A percentile compares a stretch with the other conserved stretches of the same genome.
These are phyloP conservation scores for Phylloscopus whistleri DNA, from an alignment of 2,113 vertebrate species.

Conservation along the genomic window DNA sequence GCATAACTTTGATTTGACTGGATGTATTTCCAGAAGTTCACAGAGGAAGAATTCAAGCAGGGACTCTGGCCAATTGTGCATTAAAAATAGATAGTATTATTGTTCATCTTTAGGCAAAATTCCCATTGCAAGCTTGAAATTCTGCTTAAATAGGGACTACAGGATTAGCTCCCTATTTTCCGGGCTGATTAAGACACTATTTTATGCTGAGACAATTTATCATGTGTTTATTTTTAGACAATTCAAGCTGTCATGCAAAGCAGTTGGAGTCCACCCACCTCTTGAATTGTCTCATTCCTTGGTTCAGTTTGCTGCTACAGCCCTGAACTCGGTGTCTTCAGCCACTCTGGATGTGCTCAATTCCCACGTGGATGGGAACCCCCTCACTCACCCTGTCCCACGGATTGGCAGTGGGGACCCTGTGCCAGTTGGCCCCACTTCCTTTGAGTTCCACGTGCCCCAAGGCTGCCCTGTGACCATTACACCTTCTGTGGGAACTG, in stretches of 20 bases:
- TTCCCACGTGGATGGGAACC: conserved; percentile 54
- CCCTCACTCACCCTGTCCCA: conserved; percentile 51
- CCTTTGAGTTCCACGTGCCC: conserved; percentile 82
- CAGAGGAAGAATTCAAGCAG: conserved; percentile 46
- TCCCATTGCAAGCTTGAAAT: conserved; percentile 60
- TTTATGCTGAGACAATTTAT: conserved; percentile 56
- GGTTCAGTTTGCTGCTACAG: conserved; percentile 85
- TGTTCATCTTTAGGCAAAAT: conserved; percentile 63
- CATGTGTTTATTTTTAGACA: conserved; percentile 74
- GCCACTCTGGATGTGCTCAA: conserved; percentile 77
- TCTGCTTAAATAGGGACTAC: conserved; percentile 60
- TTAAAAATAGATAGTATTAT: conserved; percentile 61
- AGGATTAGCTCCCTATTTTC: conserved; percentile 64
- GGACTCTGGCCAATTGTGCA: conserved; percentile 49
- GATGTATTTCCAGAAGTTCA: conserved; percentile 49
- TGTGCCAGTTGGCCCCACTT: conserved; percentile 66
- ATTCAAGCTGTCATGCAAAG: conserved; percentile 84
- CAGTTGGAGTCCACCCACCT: conserved; percentile 80
- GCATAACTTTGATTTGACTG: conserved; percentile 26
- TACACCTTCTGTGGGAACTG: conserved; percentile 77
- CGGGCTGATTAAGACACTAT: conserved; percentile 46
- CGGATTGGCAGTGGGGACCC: conserved; percentile 17
- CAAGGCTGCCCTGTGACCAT: conserved; percentile 76
- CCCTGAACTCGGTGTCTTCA: conserved; percentile 73
- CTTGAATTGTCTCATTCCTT: conserved; percentile 86